Conservation (phyloP, 2,888 invertebrate species). For the Drosophila anomalata region DNA sequence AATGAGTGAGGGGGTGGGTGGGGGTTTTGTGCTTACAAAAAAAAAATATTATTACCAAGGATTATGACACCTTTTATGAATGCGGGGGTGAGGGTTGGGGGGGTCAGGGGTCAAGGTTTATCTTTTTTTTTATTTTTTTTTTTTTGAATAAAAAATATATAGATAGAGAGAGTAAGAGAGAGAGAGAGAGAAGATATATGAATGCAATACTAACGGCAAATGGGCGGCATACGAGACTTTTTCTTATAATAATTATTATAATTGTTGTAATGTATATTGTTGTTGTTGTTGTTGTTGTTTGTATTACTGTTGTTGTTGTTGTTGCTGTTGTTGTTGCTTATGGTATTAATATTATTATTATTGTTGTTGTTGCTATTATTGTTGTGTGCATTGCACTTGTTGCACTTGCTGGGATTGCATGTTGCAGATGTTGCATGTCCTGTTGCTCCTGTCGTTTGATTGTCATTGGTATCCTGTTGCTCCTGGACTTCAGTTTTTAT, state of each 20-base stretch:
- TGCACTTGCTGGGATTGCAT: conserved; percentile 74
- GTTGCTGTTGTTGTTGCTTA: conserved; percentile 42
- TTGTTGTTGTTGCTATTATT: conserved; percentile 65
- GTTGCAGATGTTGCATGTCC: conserved; percentile 3
- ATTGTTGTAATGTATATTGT: conserved; percentile 83
- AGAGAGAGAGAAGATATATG: background rate
- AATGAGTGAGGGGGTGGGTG: background rate
- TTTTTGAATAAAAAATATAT: conserved; percentile 27
- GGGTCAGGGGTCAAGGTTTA: background rate
- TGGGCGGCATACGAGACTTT: conserved; percentile 84
- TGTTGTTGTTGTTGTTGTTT: conserved; percentile 79
- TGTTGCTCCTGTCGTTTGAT: conserved; percentile 8
- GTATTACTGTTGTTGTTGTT: conserved; percentile 47
- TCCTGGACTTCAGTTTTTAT: conserved; percentile 23
- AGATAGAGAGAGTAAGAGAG: conserved; percentile 17
- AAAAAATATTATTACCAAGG: background rate
- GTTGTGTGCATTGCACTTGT: conserved; percentile 81
- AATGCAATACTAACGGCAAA: conserved; percentile 83
- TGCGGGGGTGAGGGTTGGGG: background rate
- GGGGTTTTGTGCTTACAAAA: background rate
- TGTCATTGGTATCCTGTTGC: conserved; percentile 23
- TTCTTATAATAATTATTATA: conserved; percentile 83
- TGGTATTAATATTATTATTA: conserved; percentile 49
- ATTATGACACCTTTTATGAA: background rate
- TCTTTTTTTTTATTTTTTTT: no score